Base-by-base conservation (phyloP, 92 coral and sea anemone genomes). In the Epizoanthus ramosus region DNA sequence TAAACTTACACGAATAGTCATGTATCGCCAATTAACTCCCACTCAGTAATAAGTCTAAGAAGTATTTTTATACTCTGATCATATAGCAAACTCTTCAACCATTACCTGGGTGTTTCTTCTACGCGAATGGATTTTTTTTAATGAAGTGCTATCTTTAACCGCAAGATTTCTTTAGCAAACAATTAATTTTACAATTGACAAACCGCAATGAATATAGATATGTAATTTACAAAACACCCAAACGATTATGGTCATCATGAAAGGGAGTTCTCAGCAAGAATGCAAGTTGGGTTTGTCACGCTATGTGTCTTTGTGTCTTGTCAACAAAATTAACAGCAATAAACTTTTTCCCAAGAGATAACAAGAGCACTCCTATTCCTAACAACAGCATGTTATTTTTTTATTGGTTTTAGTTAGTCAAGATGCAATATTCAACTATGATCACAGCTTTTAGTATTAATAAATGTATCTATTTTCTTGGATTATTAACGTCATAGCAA, bases 201-300 rank as follows among this genome's bases (percentile, higher is more conserved):
- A 67, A 67, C 72, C 72, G 72, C 72, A 67, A 31, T 8, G 47
- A 66, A 66, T 31, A 65, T 5, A 19, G 25, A 67, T 18, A 66
- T 31, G 19, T n/a, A 67, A 67, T 67, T 67, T 31, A 16, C n/a
- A 67, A 67, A 35, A 33, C 47, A 67, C 45, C n/a, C 41, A 64
- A 15, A 25, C 4, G 15, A 25, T 64, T 64, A 64, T 64, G 17
- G 13, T 35, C 35, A 24, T 64, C n/a, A 10, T 35, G 37, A 25
- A 24, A 64, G 12, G 69, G 35, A 10, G 2, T 22, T 9, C 37
- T 10, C 18, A 10, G 12, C 15, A 2, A 2, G 12, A 19, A 61
- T 8, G 5, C 28, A 22, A 61, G 67, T 61, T 9, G 23, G 14
- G 21, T n/a, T 22, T 19, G 28, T 25, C 54, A 64, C 35, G 17